phyloP scores from a whole-genome alignment of 2,113 vertebrate species.

The Hiodon tergisus region DNA sequence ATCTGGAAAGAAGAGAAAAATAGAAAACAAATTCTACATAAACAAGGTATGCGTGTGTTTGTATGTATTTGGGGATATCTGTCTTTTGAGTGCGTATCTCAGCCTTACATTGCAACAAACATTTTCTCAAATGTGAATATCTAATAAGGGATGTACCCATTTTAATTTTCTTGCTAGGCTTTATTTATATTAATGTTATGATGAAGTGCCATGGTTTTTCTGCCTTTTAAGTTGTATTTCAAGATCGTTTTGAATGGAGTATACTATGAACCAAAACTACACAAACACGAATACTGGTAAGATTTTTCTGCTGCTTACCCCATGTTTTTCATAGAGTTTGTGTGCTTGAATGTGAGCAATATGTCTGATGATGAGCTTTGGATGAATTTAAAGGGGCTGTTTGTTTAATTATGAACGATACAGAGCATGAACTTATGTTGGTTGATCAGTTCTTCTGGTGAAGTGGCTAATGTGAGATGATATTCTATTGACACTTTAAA shows the following conservation, averaged over 20 bases:
- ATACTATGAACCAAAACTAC: too few species aligned
- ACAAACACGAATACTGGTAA: background rate
- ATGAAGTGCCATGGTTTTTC: conserved; percentile 5
- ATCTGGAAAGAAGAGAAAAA: conserved; percentile 6
- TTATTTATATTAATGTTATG: background rate
- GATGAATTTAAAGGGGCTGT: background rate
- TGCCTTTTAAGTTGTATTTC: background rate
- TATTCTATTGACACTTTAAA: background rate
- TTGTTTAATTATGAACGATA: background rate
- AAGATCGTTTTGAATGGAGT: background rate
- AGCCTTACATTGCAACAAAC: background rate
- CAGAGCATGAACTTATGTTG: background rate
- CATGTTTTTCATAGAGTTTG: conserved; percentile 7
- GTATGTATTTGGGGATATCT: background rate
- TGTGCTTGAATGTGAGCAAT: conserved; percentile 23
- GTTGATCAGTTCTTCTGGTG: background rate
- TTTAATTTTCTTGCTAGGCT: background rate
- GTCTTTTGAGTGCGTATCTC: background rate
- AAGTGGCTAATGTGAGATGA: background rate
- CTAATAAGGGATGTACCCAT: too few species aligned
- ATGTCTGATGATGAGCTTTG: background rate
- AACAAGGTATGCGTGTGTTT: background rate
- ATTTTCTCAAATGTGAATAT: background rate
- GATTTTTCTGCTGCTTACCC: background rate
- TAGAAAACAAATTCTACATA: too few species aligned